Evolutionary conservation across 2,113 vertebrate genomes (phyloP), one percentile per base, ranked within the genome.

Genomic region (Lophochroa leadbeateri): DNA sequence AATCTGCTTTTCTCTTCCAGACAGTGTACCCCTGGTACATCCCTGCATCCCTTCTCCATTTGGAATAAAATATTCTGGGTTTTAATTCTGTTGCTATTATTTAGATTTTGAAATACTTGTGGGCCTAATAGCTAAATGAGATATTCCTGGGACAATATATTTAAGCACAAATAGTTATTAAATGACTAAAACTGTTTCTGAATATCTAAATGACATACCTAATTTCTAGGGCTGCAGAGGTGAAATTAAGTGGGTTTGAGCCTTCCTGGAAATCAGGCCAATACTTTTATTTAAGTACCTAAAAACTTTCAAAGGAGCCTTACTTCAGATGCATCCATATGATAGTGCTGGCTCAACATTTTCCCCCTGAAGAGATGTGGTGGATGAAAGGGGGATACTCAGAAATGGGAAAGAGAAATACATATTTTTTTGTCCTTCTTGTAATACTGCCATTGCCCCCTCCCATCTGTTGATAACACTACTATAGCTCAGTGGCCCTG

Each of bases 21-120:
- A 8, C 1, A 20, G 5, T 1, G 2, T 27, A 18, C 11, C 4
- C 9, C 20, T 52, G 9, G 33, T 33, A 43, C 21, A 41, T 39
- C 9, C 16, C 53, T 83, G 44, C 43, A 77, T 3, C 21, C 13
- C 16, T 29, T 49, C 11, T 86, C 33, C 53, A 44, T 24, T 58
- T 81, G 52, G 9, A 96, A 77, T 29, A 55, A 95, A 89, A 47
- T 43, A 65, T 18, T 84, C 25, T 21, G 24, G 3, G 4, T 5
- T 72, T 76, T 92, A 21, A 41, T 58, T 65, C 21, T 83, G 20
- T 47, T 79, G 25, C 24, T 87, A 23, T 44, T 79, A 39, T 47
- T 71, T 60, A 71, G 27, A 43, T 71, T 46, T 7, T 47, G 18
- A 29, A 85, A 25, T 28, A 44, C 24, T 25, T 53, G 10, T n/a